These are phyloP conservation scores for Trissolcus basalis DNA, from an alignment of 1,140 invertebrate species.

Conservation along the genomic window DNA sequence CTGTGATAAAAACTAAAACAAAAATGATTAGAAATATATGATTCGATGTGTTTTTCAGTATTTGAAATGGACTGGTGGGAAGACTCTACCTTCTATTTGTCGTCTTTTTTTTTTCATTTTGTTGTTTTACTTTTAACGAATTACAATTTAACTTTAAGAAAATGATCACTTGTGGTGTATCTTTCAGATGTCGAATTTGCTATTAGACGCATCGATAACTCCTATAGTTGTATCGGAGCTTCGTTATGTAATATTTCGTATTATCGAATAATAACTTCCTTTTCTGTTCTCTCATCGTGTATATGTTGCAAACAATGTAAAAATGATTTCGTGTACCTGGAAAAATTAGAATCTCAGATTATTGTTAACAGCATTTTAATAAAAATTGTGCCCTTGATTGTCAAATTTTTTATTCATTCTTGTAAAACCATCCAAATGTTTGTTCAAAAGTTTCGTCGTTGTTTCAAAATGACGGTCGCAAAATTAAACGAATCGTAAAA, in stretches of 20 bases:
- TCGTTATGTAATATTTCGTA: conserved; percentile 30
- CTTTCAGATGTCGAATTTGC: neutral
- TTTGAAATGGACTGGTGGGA: too few species aligned
- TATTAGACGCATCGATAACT: neutral
- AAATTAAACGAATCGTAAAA: neutral
- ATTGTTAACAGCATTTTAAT: conserved; percentile 61
- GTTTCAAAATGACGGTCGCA: neutral
- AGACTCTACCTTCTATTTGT: too few species aligned
- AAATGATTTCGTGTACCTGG: conserved; percentile 57
- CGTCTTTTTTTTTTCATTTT: too few species aligned
- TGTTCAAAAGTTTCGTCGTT: too few species aligned
- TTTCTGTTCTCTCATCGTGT: conserved; percentile 30
- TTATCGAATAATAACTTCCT: conserved; percentile 6
- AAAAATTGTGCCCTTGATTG: conserved; percentile 39
- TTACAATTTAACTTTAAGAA: too few species aligned
- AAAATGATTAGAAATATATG: too few species aligned
- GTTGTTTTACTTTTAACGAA: too few species aligned
- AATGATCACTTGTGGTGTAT: too few species aligned
- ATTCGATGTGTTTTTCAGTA: too few species aligned
- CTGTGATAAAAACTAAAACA: too few species aligned
- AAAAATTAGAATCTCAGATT: conserved; percentile 52
- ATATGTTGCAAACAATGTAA: conserved; percentile 54
- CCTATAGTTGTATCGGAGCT: conserved; percentile 13
- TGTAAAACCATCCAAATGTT: too few species aligned
- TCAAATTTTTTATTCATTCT: conserved; percentile 1